Conservation (phyloP, 2,888 invertebrate genomes). For the Allophyes oxyacanthae region DNA sequence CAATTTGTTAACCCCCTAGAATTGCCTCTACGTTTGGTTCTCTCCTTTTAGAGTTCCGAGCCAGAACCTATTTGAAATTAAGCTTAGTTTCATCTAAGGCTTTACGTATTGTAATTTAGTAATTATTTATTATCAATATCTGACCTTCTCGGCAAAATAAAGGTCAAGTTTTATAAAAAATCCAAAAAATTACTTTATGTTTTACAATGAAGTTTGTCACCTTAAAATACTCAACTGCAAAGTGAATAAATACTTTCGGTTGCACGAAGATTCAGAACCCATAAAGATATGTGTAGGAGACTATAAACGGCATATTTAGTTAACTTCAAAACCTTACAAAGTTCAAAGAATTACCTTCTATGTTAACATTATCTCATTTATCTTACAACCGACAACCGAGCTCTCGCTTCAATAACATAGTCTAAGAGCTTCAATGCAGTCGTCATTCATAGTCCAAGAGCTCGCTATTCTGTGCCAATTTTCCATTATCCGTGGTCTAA, state of each 20-base stretch:
- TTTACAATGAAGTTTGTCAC: no score
- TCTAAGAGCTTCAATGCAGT: constrained; percentile 57
- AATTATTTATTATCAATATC: no score
- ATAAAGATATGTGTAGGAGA: no score
- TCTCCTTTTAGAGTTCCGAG: constrained; percentile 63
- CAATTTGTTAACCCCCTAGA: constrained; percentile 84
- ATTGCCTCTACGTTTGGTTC: constrained; percentile 72
- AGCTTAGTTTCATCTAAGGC: constrained; percentile 6
- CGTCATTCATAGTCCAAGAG: constrained; percentile 74
- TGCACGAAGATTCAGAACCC: no score
- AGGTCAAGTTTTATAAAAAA: no score
- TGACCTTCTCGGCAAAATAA: no score
- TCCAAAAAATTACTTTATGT: no score
- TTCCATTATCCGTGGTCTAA: constrained; percentile 75
- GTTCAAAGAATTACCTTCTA: neutral
- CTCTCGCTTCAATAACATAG: constrained; percentile 27
- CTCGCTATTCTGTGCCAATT: constrained; percentile 75
- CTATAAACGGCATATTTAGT: no score
- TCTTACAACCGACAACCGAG: neutral
- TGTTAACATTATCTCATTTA: constrained; percentile 19
- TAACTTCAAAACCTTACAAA: no score
- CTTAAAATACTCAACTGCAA: no score
- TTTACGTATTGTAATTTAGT: constrained; percentile 2
- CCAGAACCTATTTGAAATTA: constrained; percentile 28
- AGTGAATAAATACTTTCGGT: no score